Base-by-base conservation (phyloP, 2,888 invertebrate species). In the Drosophila vallismaia region DNA sequence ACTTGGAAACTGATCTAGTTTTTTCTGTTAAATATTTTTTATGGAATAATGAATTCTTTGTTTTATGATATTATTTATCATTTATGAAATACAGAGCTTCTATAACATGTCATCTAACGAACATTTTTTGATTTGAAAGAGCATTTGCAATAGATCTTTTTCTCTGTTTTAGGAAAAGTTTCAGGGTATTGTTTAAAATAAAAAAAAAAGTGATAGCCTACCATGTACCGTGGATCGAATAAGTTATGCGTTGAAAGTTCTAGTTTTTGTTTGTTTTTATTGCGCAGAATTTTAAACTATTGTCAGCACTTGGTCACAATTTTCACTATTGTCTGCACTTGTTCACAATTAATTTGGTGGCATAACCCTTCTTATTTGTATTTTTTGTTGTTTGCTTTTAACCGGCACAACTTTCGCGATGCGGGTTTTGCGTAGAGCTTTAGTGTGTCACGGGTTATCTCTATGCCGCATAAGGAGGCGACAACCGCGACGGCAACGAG, bases 401-500 rank as follows among this genome's bases (percentile, higher is more conserved):
- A 40, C 54, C 31, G 64, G 53, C 42, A 54, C 38, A 72, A 72
- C 64, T 70, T 70, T 70, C 26, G 44, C 38, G 28, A 72, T 70
- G 53, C 69, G 69, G 69, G 69, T 24, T 66, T 50, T 50, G 36
- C 33, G 55, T 45, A 64, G 55, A 64, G 46, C 52, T 51, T 63
- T 51, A 51, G 66, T 64, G 28, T 64, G 66, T 50, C 62, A 67
- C 44, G 68, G 63, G 68, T 63, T 63, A 63, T 63, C 68, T 63
- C 26, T 45, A 54, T 38, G 68, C 24, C 36, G 45, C 68, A 31
- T 48, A 40, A 31, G 44, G 50, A 70, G 71, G 71, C 69, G 71
- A 69, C 52, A 49, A 63, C 66, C 69, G 69, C 73, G 69, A 70
- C 69, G 69, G 72, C 24, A 38, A 50, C 71, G 46, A 48, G 71